A percentile compares a stretch with the other conserved stretches of the same genome.
These are phyloP conservation scores for Ctenopoma multispine DNA, from an alignment of 2,797 vertebrate species.

Conservation along the genomic window DNA sequence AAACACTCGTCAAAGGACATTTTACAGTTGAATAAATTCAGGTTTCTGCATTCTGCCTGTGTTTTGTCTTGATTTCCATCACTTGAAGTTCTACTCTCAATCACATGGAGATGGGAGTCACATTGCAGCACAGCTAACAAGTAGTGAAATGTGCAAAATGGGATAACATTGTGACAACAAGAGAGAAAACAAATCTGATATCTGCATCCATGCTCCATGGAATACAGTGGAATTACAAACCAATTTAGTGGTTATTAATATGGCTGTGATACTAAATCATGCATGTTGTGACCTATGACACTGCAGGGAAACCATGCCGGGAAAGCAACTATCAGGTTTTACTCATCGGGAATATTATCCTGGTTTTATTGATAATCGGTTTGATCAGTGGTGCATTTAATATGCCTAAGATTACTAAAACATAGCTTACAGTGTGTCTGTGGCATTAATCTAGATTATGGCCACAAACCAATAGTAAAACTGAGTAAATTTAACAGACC, in stretches of 20 bases:
- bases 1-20: neutral
- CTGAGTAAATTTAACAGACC: neutral
- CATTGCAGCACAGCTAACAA: neutral
- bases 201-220: constrained; percentile 6
- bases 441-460: neutral
- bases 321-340: neutral
- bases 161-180: neutral
- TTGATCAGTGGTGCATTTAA: constrained; percentile 6
- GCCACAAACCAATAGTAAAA: neutral
- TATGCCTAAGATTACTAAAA: constrained; percentile 3
- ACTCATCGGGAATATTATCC: neutral
- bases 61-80: neutral
- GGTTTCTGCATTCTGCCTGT: neutral
- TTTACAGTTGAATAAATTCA: constrained; percentile 1
- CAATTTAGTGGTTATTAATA: constrained; percentile 39
- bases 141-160: neutral
- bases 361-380: constrained; percentile 25
- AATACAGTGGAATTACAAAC: constrained; percentile 18
- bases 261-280: constrained; percentile 19
- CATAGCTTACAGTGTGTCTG: neutral
- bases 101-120: neutral
- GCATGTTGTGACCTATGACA: constrained; percentile 5
- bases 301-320: constrained; percentile 13
- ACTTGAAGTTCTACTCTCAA: neutral
- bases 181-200: constrained; percentile 9